phyloP scores from a whole-genome alignment of 2,888 invertebrate species.

The Lingula anatina region DNA sequence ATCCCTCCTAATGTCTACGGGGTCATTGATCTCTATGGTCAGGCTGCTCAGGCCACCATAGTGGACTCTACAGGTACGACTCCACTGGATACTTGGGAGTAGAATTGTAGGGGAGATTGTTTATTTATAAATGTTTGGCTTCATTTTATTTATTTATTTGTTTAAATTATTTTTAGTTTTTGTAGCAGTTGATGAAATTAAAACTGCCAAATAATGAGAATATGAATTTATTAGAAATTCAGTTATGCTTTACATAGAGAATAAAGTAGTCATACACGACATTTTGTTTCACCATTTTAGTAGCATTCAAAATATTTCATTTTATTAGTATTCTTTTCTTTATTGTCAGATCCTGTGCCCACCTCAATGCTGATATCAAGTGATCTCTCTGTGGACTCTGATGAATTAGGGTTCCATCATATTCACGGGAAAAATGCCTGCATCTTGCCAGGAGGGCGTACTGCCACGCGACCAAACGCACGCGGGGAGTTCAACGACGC shows the following conservation, averaged over 20 bases:
- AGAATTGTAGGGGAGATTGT: too few relatives aligned
- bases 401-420: constrained; percentile 83
- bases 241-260: too few relatives aligned
- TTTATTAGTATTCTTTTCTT: too few relatives aligned
- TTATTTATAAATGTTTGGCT: neutral
- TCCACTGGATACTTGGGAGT: neutral
- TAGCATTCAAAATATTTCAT: too few relatives aligned
- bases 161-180: neutral
- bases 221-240: too few relatives aligned
- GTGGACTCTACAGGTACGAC: constrained; percentile 36
- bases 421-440: constrained; percentile 85
- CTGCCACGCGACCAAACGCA: constrained; percentile 80
- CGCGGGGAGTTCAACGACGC: constrained; percentile 92
- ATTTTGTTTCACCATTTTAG: too few relatives aligned
- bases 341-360: too few relatives aligned
- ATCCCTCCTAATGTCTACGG: constrained; percentile 82
- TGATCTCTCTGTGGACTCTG: too few relatives aligned
- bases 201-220: too few relatives aligned
- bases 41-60: constrained; percentile 48
- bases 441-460: constrained; percentile 76
- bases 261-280: too few relatives aligned
- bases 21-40: constrained; percentile 83
- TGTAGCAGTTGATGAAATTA: too few relatives aligned
- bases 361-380: too few relatives aligned
- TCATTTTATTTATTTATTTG: neutral